Percentiles rank a stretch among this genome's conserved stretches.
These are phyloP conservation scores for Phortica variegata DNA, from an alignment of 1,140 invertebrate species.

Conservation along the genomic window DNA sequence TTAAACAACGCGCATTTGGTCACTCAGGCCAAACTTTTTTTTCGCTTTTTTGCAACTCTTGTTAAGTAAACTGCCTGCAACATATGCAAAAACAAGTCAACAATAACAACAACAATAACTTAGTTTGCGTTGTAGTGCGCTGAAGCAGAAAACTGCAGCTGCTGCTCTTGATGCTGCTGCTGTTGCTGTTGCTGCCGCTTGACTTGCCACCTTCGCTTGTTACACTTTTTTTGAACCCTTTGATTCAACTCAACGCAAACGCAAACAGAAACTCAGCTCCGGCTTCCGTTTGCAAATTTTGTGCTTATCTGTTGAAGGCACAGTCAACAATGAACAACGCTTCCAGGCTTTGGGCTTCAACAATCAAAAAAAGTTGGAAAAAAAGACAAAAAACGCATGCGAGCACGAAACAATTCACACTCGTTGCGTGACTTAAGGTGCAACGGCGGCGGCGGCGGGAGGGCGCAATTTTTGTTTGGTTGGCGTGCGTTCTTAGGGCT, in stretches of 20 bases:
- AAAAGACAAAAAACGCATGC: slow-evolving; percentile 2
- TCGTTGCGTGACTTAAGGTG: slow-evolving; percentile 4
- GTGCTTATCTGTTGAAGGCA: background rate
- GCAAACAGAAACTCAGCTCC: background rate
- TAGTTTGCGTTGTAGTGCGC: too few species aligned
- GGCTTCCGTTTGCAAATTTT: slow-evolving; percentile 20
- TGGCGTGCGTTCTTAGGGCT: background rate
- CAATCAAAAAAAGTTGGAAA: background rate
- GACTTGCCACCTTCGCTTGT: background rate
- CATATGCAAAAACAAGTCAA: slow-evolving; percentile 43
- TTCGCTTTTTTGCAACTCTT: too few species aligned
- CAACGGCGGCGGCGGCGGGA: background rate
- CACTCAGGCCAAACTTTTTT: slow-evolving; percentile 6
- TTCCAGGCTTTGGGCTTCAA: slow-evolving; percentile 21
- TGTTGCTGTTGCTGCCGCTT: background rate
- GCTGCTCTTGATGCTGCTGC: slow-evolving; percentile 2
- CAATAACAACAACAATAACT: too few species aligned
- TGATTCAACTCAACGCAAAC: background rate
- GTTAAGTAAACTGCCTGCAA: too few species aligned
- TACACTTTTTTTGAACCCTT: background rate
- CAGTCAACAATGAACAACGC: slow-evolving; percentile 31
- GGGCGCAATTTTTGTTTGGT: background rate
- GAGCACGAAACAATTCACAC: slow-evolving; percentile 54
- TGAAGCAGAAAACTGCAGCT: slow-evolving; percentile 20
- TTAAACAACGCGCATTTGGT: slow-evolving; percentile 34